Percentiles rank a stretch among this genome's conserved stretches.
Conservation (phyloP, 2,113 vertebrate species). For the Leptocoma aspasia region DNA sequence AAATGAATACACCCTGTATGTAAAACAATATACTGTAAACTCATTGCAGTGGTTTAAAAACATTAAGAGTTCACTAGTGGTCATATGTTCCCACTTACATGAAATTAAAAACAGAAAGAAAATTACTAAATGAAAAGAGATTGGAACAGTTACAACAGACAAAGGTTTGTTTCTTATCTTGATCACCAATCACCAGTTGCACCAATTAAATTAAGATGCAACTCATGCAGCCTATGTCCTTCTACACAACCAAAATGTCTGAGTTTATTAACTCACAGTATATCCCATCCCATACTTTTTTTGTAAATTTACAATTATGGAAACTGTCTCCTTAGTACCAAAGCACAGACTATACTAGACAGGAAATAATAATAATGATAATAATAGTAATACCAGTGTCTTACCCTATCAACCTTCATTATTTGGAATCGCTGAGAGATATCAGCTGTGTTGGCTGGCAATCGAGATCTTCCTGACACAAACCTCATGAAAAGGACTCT, state of each 20-base stretch:
- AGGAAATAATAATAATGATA: not conserved
- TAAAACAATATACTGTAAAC: not conserved
- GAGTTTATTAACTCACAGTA: not conserved
- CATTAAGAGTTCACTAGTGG: not conserved
- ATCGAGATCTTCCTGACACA: conserved; percentile 82
- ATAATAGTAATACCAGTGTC: not conserved
- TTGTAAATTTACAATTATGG: not conserved
- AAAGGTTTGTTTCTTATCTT: not conserved
- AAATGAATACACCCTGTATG: not conserved
- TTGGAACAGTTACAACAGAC: not conserved
- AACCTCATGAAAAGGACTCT: conserved; percentile 87
- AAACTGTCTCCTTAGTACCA: not conserved
- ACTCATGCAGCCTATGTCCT: not conserved
- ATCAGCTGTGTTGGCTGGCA: conserved; percentile 85
- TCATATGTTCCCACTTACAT: not conserved
- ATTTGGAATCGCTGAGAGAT: conserved; percentile 88
- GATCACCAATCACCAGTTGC: not conserved
- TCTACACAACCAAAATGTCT: not conserved
- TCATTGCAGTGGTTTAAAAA: not conserved
- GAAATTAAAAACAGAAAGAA: not conserved
- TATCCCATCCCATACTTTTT: not conserved
- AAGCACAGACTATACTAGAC: not conserved
- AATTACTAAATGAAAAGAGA: not conserved
- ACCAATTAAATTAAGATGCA: not conserved
- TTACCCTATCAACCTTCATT: conserved; percentile 88